A percentile compares a stretch with the other conserved stretches of the same genome.
Evolutionary conservation across 2,797 vertebrate genomes (phyloP).

Genomic region (Melanotaenia trifasciata): DNA sequence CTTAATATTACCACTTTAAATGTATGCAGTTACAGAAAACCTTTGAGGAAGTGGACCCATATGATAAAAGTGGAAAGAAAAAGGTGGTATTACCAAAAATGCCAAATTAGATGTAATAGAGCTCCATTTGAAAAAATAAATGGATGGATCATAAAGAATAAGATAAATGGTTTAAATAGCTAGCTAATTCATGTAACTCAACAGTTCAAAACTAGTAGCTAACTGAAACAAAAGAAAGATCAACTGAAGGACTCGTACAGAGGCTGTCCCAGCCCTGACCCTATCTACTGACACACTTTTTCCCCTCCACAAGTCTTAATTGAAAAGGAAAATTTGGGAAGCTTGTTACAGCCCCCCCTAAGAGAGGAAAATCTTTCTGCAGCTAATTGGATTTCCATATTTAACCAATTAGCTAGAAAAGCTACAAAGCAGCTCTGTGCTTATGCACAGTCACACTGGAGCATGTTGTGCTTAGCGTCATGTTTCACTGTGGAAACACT

Average conservation of each 20-base stretch:
- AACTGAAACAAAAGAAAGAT: not conserved
- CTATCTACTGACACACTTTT: slow-evolving; percentile 67
- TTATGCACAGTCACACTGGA: slow-evolving; percentile 74
- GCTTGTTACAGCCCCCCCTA: slow-evolving; percentile 56
- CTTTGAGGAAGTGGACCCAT: too few species aligned
- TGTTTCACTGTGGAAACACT: slow-evolving; percentile 82
- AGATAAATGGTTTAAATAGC: not conserved
- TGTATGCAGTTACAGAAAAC: too few species aligned
- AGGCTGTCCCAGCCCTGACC: slow-evolving; percentile 66
- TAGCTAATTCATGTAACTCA: too few species aligned
- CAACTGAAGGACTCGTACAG: too few species aligned
- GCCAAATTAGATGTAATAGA: too few species aligned
- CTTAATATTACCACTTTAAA: too few species aligned
- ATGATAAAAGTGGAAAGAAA: too few species aligned
- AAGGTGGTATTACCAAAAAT: too few species aligned
- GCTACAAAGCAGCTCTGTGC: slow-evolving; percentile 74
- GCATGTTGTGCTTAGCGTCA: slow-evolving; percentile 82
- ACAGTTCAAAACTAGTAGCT: not conserved
- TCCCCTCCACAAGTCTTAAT: slow-evolving; percentile 63
- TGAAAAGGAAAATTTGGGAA: slow-evolving; percentile 72
- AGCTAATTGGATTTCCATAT: slow-evolving; percentile 85
- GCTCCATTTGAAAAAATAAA: too few species aligned
- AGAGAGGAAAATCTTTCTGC: slow-evolving; percentile 66
- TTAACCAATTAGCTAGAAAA: slow-evolving; percentile 84
- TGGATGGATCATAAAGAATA: not conserved